Conservation (phyloP, 2,888 invertebrate species). For the Cotesia congregata region DNA sequence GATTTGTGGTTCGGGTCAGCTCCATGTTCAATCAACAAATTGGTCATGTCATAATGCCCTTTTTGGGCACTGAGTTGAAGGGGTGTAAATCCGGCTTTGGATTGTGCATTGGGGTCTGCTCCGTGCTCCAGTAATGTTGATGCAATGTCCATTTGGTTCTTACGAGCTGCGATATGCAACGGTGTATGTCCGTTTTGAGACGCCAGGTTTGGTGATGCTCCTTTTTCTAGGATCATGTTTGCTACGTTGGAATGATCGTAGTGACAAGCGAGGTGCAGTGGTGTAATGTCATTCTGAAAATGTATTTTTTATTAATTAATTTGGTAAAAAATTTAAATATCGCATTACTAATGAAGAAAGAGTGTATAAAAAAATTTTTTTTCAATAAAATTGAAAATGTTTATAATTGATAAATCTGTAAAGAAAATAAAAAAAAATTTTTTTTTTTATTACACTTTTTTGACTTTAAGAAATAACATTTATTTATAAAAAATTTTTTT, state of each 20-base stretch:
- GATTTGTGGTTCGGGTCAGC: slow-evolving; percentile 89
- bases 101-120: slow-evolving; percentile 92
- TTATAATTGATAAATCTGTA: too few relatives aligned
- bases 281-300: slow-evolving; percentile 88
- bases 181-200: slow-evolving; percentile 99
- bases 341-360: too few relatives aligned
- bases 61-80: slow-evolving; percentile 94
- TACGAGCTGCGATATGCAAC: slow-evolving; percentile 96
- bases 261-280: slow-evolving; percentile 96
- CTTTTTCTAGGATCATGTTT: slow-evolving; percentile 89
- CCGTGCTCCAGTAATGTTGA: slow-evolving; percentile 93
- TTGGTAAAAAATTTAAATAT: too few relatives aligned
- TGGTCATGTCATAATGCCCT: slow-evolving; percentile 95
- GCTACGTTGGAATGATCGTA: slow-evolving; percentile 96
- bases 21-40: slow-evolving; percentile 90
- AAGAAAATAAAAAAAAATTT: too few relatives aligned
- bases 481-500: too few relatives aligned
- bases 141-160: slow-evolving; percentile 98
- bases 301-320: slow-evolving; percentile 1
- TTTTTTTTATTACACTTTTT: too few relatives aligned
- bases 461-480: too few relatives aligned
- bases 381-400: too few relatives aligned
- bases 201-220: slow-evolving; percentile 92
- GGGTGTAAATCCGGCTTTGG: slow-evolving; percentile 96
- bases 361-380: too few relatives aligned